A percentile compares a stretch with the other conserved stretches of the same genome.
Conservation (phyloP, 2,113 vertebrate genomes). For the Paraplagusia blochii region DNA sequence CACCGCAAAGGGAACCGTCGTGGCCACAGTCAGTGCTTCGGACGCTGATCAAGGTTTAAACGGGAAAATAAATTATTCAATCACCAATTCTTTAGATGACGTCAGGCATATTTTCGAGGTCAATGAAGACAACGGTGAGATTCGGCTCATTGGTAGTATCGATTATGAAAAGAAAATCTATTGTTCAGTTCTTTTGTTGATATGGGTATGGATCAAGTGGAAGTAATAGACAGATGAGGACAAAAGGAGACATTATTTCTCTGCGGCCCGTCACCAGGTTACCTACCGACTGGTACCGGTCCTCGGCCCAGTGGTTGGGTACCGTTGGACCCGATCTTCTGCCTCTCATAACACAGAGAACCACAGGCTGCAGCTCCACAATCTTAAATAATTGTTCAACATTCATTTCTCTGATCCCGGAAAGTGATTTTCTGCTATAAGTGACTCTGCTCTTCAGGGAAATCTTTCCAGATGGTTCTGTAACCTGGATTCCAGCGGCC, state of each 20-base stretch:
- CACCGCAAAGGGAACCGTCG: constrained; percentile 35
- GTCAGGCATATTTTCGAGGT: constrained; percentile 58
- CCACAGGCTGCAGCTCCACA: not conserved
- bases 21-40: constrained; percentile 58
- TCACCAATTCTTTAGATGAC: constrained; percentile 54
- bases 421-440: constrained; percentile 4
- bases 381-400: not conserved
- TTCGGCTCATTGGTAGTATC: constrained; percentile 57
- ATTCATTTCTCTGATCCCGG: constrained; percentile 2
- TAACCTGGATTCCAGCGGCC: not conserved
- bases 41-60: constrained; percentile 71
- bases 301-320: too few species aligned
- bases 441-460: not conserved
- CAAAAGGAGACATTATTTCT: too few species aligned
- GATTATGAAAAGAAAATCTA: constrained; percentile 72
- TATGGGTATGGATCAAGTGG: too few species aligned
- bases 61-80: constrained; percentile 58
- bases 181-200: too few species aligned
- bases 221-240: too few species aligned
- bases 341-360: too few species aligned
- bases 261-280: too few species aligned
- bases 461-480: not conserved
- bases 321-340: too few species aligned
- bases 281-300: too few species aligned
- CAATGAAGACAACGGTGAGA: constrained; percentile 57